Evolutionary conservation across 1,140 invertebrate species (phyloP).

Genomic region (Tribolium castaneum): DNA sequence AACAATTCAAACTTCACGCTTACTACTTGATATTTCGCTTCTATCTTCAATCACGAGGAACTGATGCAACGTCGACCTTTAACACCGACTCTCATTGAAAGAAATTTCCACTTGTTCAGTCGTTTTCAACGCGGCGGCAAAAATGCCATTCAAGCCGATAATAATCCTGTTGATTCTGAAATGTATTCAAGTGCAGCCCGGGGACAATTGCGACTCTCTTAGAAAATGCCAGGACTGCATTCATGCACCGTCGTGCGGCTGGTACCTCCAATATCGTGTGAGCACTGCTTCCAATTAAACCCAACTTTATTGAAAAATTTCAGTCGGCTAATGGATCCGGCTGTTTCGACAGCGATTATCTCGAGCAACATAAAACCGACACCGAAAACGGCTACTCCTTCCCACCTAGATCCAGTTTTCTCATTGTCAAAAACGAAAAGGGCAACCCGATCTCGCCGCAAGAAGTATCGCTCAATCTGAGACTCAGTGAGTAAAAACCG

Average conservation of each 20-base stretch:
- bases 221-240: constrained; percentile 11
- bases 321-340: constrained; percentile 10
- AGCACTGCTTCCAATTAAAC: neutral
- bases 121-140: neutral
- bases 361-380: neutral
- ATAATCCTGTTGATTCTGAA: neutral
- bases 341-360: neutral
- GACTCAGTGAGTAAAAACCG: neutral
- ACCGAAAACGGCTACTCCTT: neutral
- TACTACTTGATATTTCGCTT: too few species aligned
- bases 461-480: constrained; percentile 2
- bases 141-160: neutral
- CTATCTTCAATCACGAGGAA: neutral
- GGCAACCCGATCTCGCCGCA: neutral
- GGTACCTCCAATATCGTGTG: constrained; percentile 11
- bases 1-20: too few species aligned
- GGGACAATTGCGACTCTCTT: neutral
- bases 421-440: neutral
- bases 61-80: neutral
- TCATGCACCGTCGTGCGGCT: constrained; percentile 5
- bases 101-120: neutral
- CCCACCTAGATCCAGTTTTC: neutral
- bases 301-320: neutral
- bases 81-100: neutral
- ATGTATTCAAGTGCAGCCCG: neutral